Base-by-base conservation (phyloP, 1,140 invertebrate genomes). In the Sitodiplosis mosellana region DNA sequence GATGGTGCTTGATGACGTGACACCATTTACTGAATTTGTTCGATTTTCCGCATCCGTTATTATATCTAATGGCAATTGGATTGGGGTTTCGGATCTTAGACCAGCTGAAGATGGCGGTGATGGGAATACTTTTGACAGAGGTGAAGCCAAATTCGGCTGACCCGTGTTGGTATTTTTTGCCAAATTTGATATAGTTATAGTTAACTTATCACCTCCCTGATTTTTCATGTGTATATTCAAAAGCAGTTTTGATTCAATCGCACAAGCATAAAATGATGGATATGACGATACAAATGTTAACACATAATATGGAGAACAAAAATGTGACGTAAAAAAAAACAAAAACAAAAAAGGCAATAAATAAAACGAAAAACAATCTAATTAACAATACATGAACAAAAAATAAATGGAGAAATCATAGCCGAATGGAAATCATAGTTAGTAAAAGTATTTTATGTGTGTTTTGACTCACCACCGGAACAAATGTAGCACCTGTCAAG, bases 161-260 rank as follows among this genome's bases (percentile, higher is more conserved):
- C 11, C 18, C 20, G 43, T 27, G 14, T 43, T 43, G 3, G 37
- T 40, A 40, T 40, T 40, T 12, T 18, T 43, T 11, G 27, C 14
- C 8, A 27, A 2, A 15, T 12, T 14, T 21, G 43, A n/a, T 14
- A 55, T 50, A 48, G 64, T 72, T 52, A 80, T 72, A 49, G 80
- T 83, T 59, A 83, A 58, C 63, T 83, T 83, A 63, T 83, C 80
- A 54, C 80, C 81, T 53, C 81, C 81, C 80, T 64, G 2, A 33
- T 12, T 33, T 37, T 37, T n/a, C 15, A 41, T 47, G 34, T 77
- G 59, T 48, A 22, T 46, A 46, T 49, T 47, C 22, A 47, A 17
- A n/a, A n/a, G n/a, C n/a, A n/a, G n/a, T n/a, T 33, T 40, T n/a
- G 27, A 19, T 22, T 33, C 14, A 48, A 19, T 2, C 12, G 37